A percentile compares a stretch with the other conserved stretches of the same genome.
These are phyloP conservation scores for Misgurnus anguillicaudatus DNA, from an alignment of 2,113 vertebrate species.

Conservation along the genomic window DNA sequence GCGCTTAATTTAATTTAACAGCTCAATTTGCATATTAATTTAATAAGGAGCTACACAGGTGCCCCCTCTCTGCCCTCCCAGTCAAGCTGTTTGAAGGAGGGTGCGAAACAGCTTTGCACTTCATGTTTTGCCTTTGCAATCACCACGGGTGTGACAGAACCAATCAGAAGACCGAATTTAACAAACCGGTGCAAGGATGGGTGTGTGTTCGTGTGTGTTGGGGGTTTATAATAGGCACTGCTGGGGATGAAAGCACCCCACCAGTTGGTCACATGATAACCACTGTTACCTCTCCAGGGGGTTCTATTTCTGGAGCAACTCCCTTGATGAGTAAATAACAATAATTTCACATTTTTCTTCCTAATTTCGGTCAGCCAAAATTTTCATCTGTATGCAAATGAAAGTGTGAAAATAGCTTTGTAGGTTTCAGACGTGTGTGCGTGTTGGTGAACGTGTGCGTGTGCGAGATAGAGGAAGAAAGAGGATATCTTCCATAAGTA, in stretches of 20 bases:
- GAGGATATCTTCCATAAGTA: constrained; percentile 48
- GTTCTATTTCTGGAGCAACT: constrained; percentile 20
- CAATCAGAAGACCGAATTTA: constrained; percentile 45
- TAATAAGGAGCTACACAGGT: constrained; percentile 39
- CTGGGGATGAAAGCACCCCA: constrained; percentile 52
- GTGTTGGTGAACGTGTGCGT: constrained; percentile 1
- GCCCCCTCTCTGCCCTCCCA: constrained; percentile 3
- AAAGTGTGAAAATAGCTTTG: constrained; percentile 19
- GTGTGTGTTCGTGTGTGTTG: constrained; percentile 44
- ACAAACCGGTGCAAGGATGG: constrained; percentile 37
- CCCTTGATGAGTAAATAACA: constrained; percentile 31
- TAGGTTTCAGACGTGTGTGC: constrained; percentile 1
- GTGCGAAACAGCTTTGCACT: constrained; percentile 39
- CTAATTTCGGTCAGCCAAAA: constrained; percentile 5
- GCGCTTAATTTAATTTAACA: constrained; percentile 38
- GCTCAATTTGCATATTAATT: constrained; percentile 32
- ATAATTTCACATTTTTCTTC: constrained; percentile 16
- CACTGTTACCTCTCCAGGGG: constrained; percentile 43
- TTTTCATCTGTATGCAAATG: constrained; percentile 39
- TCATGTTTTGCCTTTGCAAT: constrained; percentile 33
- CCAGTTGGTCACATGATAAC: constrained; percentile 60
- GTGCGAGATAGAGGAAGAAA: neutral
- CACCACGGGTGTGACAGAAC: constrained; percentile 36
- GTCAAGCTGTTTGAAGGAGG: constrained; percentile 42
- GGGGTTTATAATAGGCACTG: constrained; percentile 37